Evolutionary conservation across 2,888 invertebrate genomes (phyloP), one percentile per base, ranked within the genome.

Genomic region (Drosophila cognata): DNA sequence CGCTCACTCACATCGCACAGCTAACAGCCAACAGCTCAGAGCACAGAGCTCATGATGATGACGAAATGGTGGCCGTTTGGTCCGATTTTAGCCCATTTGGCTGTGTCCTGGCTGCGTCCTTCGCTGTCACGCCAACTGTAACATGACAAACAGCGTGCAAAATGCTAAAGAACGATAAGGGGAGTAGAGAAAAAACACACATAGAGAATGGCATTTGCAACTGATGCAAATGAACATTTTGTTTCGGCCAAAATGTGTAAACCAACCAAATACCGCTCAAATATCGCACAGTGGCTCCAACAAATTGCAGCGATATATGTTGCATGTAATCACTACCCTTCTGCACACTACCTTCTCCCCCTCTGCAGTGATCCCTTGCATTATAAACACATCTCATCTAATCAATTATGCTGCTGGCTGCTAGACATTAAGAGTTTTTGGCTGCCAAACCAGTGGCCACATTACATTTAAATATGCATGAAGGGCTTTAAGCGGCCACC

Each of bases 381-480:
- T 76, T 80, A 82, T 86, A 86, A 84, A 84, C 84, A 84, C 79
- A 82, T 84, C 86, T 82, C 86, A 84, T 84, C 84, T 84, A 84
- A 84, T 84, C 86, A 84, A 84, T 84, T 84, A 84, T 84, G 86
- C 86, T 81, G 76, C 61, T 38, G 18, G 36, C 53, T 41, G 55
- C 18, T 35, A 53, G 50, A 71, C 61, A 38, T 38, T 53, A 51
- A 21, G 53, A 21, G 31, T 16, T n/a, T 70, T 64, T 53, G 48
- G 29, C 56, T 31, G 71, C 77, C 59, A 59, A 58, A 65, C 70
- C 71, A 85, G 74, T 67, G 84, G 84, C 84, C 84, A 79, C 84
- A 86, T 84, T 77, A 84, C 77, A 84, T 86, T 84, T 86, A 84
- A 84, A 84, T 82, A 84, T 84, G 82, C 82, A 84, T 84, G 86